Base-by-base conservation (phyloP, 2,113 vertebrate species). In the Ptychochromis oligacanthus region DNA sequence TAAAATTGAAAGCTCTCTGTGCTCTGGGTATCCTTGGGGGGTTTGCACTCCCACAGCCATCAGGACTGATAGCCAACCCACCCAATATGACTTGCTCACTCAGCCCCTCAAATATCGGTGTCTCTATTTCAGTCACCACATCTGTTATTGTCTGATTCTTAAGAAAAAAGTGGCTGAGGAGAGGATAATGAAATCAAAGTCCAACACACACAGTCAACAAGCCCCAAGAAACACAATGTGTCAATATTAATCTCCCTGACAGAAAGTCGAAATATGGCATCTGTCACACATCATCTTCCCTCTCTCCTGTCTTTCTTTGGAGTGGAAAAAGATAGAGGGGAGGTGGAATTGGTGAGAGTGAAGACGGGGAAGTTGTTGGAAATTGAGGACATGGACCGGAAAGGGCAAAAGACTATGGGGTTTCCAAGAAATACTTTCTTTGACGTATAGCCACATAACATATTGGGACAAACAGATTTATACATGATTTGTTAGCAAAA, bases 131-230 rank as follows among this genome's bases (percentile, higher is more conserved):
- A 92, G 91, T 93, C 93, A 65, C 86, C 92, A 96, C 95, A 96
- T 96, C 94, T 95, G 94, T 96, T 96, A 96, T 95, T 95, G 95
- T 96, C 95, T 96, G 95, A 96, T 96, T 96, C 95, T 95, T 96
- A 93, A 95, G 94, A 95, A 95, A 96, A 92, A 95, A 95, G 93
- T 93, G 94, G 90, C 90, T 92, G 93, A 93, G 94, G 92, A 80
- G 91, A 91, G 87, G 88, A 94, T 96, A 96, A 95, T 95, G 94
- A 95, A 95, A 96, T 94, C 93, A 96, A 95, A 93, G 93, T 90
- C 94, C 94, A 95, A 95, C 94, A 93, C 94, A 94, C 93, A 94
- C 93, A 93, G 92, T 93, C 93, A 93, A 95, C 92, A 94, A 91
- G 93, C 95, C 95, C 84, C 93, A 95, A 95, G 93, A 96, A 95